phyloP scores from a whole-genome alignment of 2,797 vertebrate species.

The Anguilla obscura region DNA sequence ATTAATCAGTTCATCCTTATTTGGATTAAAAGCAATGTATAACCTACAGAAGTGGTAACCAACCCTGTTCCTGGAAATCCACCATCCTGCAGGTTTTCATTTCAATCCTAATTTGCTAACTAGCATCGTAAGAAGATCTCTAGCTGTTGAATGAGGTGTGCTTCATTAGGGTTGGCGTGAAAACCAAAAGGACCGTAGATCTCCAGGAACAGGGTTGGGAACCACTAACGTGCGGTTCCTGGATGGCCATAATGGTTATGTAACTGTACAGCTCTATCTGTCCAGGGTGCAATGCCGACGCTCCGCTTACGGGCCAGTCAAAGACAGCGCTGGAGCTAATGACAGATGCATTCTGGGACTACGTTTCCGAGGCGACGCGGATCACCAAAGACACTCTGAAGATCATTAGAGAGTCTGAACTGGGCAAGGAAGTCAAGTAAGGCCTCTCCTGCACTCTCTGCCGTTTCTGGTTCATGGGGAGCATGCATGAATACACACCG shows the following conservation, averaged over 20 bases:
- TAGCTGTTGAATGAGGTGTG: no score
- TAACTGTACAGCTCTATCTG: not conserved
- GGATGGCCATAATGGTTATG: not conserved
- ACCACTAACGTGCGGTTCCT: not conserved
- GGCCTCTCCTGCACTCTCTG: constrained; percentile 30
- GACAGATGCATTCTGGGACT: constrained; percentile 74
- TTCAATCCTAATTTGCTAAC: no score
- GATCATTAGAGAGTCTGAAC: constrained; percentile 61
- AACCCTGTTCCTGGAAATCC: no score
- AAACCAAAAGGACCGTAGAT: no score
- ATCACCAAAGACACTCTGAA: constrained; percentile 58
- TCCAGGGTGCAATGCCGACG: constrained; percentile 60
- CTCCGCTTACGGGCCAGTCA: constrained; percentile 43
- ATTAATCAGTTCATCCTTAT: not conserved
- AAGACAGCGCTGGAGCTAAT: constrained; percentile 59
- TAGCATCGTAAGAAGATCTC: no score
- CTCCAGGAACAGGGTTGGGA: no score
- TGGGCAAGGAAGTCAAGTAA: constrained; percentile 72
- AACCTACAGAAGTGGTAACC: no score
- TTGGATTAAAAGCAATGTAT: not conserved
- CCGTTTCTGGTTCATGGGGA: not conserved
- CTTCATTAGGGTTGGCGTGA: no score
- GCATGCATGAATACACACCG: not conserved
- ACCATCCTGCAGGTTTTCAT: no score
- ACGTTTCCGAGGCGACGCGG: constrained; percentile 61